A percentile compares a stretch with the other conserved stretches of the same genome.
These are phyloP conservation scores for Carassius auratus DNA, from an alignment of 2,113 vertebrate species.

Conservation along the genomic window DNA sequence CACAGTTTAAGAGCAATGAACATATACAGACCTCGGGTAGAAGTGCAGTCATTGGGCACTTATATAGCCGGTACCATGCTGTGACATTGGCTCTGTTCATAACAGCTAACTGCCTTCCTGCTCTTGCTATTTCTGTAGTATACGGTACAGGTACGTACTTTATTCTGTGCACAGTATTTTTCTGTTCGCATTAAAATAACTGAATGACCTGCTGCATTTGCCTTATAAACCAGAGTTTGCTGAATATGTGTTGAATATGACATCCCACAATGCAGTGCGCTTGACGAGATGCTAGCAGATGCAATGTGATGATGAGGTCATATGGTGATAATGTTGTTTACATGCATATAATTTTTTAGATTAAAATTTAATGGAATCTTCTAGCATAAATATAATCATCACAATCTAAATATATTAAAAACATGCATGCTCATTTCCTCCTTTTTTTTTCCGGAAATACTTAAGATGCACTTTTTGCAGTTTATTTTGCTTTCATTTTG, in stretches of 20 bases:
- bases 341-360: background rate
- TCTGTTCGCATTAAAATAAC: too few species aligned
- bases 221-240: background rate
- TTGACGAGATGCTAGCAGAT: background rate
- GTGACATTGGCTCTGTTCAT: background rate
- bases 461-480: background rate
- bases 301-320: background rate
- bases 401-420: background rate
- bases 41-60: slow-evolving; percentile 15
- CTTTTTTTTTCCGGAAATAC: background rate
- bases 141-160: background rate
- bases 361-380: background rate
- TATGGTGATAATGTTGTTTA: background rate
- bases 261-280: too few species aligned
- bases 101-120: background rate
- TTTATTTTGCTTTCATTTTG: background rate
- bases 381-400: background rate
- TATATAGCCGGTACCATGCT: background rate
- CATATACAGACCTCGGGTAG: background rate
- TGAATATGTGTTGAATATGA: too few species aligned
- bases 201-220: background rate
- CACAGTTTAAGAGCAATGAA: background rate
- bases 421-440: background rate
- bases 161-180: too few species aligned
- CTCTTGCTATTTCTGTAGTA: background rate